Base-by-base conservation (phyloP, 2,797 vertebrate species). In the Calcarius lapponicus region DNA sequence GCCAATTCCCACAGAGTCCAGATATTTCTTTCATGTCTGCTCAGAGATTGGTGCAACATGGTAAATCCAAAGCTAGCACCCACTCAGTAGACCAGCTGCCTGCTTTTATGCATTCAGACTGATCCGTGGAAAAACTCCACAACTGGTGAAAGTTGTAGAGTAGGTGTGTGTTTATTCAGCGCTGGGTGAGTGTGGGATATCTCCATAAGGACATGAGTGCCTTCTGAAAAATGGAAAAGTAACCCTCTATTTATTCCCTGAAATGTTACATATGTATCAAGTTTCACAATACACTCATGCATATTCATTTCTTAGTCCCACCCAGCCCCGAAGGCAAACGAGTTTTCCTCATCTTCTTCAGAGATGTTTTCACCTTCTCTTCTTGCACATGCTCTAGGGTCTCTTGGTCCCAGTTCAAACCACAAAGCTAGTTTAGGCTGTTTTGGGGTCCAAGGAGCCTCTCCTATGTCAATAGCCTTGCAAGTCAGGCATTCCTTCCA, bases 121-220 rank as follows among this genome's bases (percentile, higher is more conserved):
- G 58, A 29, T 40, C 19, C 17, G 7, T 2, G 3, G 34, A 38
- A 61, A 29, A 40, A 40, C 26, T 40, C 26, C 26, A 14, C 18
- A 20, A 7, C 58, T 40, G 3, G 5, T 40, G 4, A 29, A 15
- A 40, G 58, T 29, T 40, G 58, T 60, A 28, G 19, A 40, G 36
- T 15, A 15, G 26, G 26, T 40, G 9, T 40, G 58, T 40, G 18
- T 40, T 61, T 29, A 40, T 61, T 61, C 36, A 61, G 36, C 6
- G 0, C 36, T 40, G 58, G 26, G 18, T 7, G 6, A 2, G 0
- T 29, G 36, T 40, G 58, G 18, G 58, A 29, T 29, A 19, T 29
- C 36, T 61, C 36, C 36, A 20, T 18, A 61, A 61, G 15, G 9
- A 29, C 36, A 40, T 19, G 58, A 4, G 6, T 9, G 11, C 57